Base-by-base conservation (phyloP, 2,888 invertebrate genomes). In the Limnephilus lunatus region DNA sequence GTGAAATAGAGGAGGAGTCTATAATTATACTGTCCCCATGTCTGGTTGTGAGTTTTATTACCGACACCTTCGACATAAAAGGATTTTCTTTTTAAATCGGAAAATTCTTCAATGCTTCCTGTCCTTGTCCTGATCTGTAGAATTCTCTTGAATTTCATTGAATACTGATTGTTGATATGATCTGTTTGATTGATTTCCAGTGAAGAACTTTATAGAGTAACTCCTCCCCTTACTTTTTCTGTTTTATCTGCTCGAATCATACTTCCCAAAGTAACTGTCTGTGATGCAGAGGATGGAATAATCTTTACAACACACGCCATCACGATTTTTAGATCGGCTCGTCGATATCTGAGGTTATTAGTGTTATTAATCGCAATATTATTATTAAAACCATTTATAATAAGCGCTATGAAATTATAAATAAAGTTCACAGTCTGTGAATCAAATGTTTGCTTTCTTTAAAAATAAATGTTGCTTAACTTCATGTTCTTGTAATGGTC, bases 301-400 rank as follows among this genome's bases (percentile, higher is more conserved):
- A 68, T 68, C 19, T 87, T 87, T 68, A 87, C 15, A 30, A 87
- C 87, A 31, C 87, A 87, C 12, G 87, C 87, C 31, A 1, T 53
- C 15, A 68, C 32, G 5, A 31, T 87, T 25, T 87, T 87, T 53
- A 15, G 19, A 35, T 87, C 87, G 15, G 19, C 19, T 3, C 53
- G 7, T 53, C 68, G 87, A 87, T 87, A 87, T 53, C 25, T 87
- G 31, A 87, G 87, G 87, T 87, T 1, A 68, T 15, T 82, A 15
- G 9, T 68, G 1, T n/a, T 25, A 68, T 68, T 25, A 1, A 1
- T 68, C 7, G 2, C 3, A 14, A 1, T 9, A 25, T 25, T 9
- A 9, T 68, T 9, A n/a, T 25, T 25, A 68, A 25, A 68, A n/a
- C 0, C 0, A n/a, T 2, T 9, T 68, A 11, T 19, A 68, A 19